Evolutionary conservation across 23 tunicate genomes (phyloP), one percentile per base, ranked within the genome.

Genomic region (Phallusia fumigata): DNA sequence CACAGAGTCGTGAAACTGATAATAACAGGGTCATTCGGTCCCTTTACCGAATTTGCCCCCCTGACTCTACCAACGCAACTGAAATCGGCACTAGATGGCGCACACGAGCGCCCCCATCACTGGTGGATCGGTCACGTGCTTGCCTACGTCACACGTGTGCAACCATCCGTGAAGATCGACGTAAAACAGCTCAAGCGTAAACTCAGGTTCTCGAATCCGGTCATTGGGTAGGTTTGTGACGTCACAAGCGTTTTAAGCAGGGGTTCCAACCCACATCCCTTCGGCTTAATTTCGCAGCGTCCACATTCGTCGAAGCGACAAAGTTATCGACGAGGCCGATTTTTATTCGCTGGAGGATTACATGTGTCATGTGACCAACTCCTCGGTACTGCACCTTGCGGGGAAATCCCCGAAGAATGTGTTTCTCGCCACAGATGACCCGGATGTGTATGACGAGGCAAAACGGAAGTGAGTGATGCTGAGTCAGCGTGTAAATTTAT

Each of bases 81-180:
- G 13, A 58, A 58, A 58, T 24, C 5, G 3, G 16, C 69, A 24
- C 69, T 58, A 58, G 69, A 58, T 13, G 69, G 69, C 69, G 15
- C 69, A 6, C 69, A 58, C 28, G 69, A 58, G 8, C 69, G 26
- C 28, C 69, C 69, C 28, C 69, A 58, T 16, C 28, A 21, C 69
- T 58, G 69, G 69, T 58, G 69, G 69, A 58, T 58, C 69, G 69
- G 69, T 58, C 69, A 58, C 69, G 69, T 58, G 69, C 69, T 58
- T 58, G 69, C 69, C 69, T 58, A 58, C 69, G 69, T 58, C 69
- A 58, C 69, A 1, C 69, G 69, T 6, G 69, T 58, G 26, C 69
- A 58, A 13, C 69, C 69, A 58, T 21, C 69, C 69, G 69, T 58
- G 69, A 58, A 24, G 16, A 5, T 21, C 69, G 69, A 58, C 13